Conservation (phyloP, 2,797 vertebrate genomes). For the Anabas testudineus region DNA sequence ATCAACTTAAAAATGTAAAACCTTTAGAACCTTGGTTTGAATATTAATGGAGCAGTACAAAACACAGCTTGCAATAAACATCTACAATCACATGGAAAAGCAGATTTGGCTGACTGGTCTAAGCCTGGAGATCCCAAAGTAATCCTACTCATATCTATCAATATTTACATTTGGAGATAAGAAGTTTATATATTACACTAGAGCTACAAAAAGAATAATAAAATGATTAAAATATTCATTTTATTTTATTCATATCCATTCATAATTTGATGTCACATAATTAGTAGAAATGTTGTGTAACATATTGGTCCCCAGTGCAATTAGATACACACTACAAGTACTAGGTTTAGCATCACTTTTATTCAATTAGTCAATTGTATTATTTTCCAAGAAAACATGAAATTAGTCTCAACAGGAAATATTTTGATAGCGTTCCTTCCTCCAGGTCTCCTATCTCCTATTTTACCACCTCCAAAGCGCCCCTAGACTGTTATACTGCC, state of each 20-base stretch:
- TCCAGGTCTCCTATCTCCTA: too few relatives aligned
- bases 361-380: too few relatives aligned
- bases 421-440: too few relatives aligned
- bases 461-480: too few relatives aligned
- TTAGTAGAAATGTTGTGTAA: background rate
- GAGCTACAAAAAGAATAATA: background rate
- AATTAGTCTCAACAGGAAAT: too few relatives aligned
- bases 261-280: conserved; percentile 3
- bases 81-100: background rate
- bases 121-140: background rate
- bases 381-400: too few relatives aligned
- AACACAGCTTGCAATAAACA: background rate
- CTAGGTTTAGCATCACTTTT: too few relatives aligned
- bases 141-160: background rate
- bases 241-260: too few relatives aligned
- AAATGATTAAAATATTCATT: too few relatives aligned
- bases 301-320: background rate
- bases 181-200: background rate
- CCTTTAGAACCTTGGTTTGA: background rate
- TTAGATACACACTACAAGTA: conserved; percentile 9
- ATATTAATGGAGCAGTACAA: background rate
- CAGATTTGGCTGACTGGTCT: too few relatives aligned
- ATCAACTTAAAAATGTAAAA: background rate
- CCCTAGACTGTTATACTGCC: too few relatives aligned
- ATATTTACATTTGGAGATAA: conserved; percentile 5